phyloP scores from a whole-genome alignment of 2,888 invertebrate genomes.

The Drosophila mimica region DNA sequence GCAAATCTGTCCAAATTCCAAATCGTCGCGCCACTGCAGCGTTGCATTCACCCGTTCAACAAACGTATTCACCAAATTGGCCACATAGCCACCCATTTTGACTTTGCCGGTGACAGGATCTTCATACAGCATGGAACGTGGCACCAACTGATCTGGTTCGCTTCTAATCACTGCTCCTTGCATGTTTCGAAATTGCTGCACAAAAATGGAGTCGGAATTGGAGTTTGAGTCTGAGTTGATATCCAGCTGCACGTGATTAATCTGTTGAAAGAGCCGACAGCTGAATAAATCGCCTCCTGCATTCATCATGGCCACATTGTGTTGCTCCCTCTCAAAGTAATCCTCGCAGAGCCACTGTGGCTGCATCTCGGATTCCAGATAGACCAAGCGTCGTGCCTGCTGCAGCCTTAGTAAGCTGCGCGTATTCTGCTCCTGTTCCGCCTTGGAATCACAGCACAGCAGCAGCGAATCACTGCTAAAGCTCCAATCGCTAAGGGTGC shows the following conservation, averaged over 20 bases:
- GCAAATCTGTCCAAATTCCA: slow-evolving; percentile 6
- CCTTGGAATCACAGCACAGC: not conserved
- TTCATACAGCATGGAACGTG: too few relatives aligned
- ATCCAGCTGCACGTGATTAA: not conserved
- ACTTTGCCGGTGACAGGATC: not conserved
- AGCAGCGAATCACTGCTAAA: not conserved
- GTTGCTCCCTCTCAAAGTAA: slow-evolving; percentile 4
- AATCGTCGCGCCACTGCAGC: slow-evolving; percentile 16
- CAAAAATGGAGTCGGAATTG: not conserved
- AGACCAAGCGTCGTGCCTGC: slow-evolving; percentile 1
- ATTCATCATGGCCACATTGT: slow-evolving; percentile 1
- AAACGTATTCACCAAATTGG: not conserved
- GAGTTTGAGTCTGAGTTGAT: not conserved
- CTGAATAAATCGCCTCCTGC: not conserved
- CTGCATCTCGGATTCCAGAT: not conserved
- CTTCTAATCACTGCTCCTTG: not conserved
- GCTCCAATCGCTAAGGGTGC: not conserved
- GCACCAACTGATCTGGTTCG: not conserved
- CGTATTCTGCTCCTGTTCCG: slow-evolving; percentile 1
- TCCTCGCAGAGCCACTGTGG: not conserved
- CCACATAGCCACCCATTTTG: not conserved
- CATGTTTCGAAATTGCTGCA: slow-evolving; percentile 7
- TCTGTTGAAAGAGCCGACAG: slow-evolving; percentile 1
- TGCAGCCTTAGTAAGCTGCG: not conserved
- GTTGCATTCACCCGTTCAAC: slow-evolving; percentile 1